A percentile compares a stretch with the other conserved stretches of the same genome.
Evolutionary conservation across 2,113 vertebrate species (phyloP).

Genomic region (Epinephelus lanceolatus): DNA sequence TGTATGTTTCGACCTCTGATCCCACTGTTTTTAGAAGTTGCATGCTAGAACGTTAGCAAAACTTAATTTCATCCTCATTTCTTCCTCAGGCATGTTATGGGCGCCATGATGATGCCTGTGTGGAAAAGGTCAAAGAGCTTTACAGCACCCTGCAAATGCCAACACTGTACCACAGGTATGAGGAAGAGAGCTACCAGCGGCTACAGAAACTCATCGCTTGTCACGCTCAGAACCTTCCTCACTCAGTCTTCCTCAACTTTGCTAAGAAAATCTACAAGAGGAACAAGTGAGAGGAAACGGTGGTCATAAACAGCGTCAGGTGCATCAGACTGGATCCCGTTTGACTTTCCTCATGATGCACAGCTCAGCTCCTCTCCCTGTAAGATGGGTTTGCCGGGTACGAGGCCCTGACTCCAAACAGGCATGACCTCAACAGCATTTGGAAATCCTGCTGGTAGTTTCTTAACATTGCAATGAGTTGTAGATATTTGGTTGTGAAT

Average conservation of each 20-base stretch:
- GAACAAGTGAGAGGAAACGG: constrained; percentile 85
- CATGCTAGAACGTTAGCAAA: neutral
- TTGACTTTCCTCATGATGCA: neutral
- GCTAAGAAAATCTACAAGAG: constrained; percentile 93
- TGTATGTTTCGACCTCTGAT: neutral
- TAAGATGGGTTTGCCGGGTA: neutral
- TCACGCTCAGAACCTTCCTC: constrained; percentile 84
- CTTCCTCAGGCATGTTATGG: constrained; percentile 87
- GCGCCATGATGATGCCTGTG: constrained; percentile 86
- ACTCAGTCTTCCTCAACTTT: constrained; percentile 88
- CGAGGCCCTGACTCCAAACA: neutral
- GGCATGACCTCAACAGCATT: neutral
- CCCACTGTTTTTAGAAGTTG: neutral
- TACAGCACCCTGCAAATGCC: constrained; percentile 87
- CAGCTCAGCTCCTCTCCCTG: neutral
- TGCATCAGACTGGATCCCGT: neutral
- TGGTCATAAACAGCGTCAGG: neutral
- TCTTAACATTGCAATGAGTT: constrained; percentile 18
- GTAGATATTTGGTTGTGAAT: constrained; percentile 15
- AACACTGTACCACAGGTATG: constrained; percentile 82
- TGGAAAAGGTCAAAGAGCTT: constrained; percentile 89
- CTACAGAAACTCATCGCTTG: constrained; percentile 87
- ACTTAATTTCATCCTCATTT: neutral
- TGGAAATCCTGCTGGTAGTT: constrained; percentile 2
- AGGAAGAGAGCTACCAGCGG: constrained; percentile 89